These are phyloP conservation scores for Rhinoptilus africanus DNA, from an alignment of 2,113 vertebrate genomes.

Conservation along the genomic window DNA sequence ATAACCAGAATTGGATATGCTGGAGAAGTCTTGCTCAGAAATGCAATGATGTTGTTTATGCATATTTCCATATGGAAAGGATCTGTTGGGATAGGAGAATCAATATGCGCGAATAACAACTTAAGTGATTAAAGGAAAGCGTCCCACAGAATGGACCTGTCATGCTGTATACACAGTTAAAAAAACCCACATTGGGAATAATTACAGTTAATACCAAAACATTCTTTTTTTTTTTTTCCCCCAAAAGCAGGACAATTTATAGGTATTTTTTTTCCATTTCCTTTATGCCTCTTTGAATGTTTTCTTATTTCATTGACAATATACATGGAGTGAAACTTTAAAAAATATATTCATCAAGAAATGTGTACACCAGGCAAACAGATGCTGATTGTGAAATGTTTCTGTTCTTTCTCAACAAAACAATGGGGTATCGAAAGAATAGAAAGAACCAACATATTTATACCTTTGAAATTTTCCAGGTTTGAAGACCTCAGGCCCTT, in stretches of 20 bases:
- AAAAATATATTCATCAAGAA: neutral
- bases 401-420: neutral
- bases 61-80: neutral
- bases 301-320: neutral
- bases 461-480: neutral
- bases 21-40: neutral
- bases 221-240: neutral
- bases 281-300: neutral
- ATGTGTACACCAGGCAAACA: neutral
- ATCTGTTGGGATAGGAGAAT: neutral
- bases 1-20: neutral
- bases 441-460: neutral
- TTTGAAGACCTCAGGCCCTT: neutral
- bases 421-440: neutral
- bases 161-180: too few relatives aligned
- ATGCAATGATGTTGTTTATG: neutral
- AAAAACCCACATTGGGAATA: neutral
- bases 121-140: neutral
- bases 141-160: neutral
- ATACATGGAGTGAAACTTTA: neutral
- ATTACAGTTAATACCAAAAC: neutral
- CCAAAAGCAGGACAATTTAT: neutral
- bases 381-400: neutral
- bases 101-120: neutral
- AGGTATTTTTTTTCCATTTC: neutral